Base-by-base conservation (phyloP, 2,888 invertebrate species). In the Strigamia transsilvanica region DNA sequence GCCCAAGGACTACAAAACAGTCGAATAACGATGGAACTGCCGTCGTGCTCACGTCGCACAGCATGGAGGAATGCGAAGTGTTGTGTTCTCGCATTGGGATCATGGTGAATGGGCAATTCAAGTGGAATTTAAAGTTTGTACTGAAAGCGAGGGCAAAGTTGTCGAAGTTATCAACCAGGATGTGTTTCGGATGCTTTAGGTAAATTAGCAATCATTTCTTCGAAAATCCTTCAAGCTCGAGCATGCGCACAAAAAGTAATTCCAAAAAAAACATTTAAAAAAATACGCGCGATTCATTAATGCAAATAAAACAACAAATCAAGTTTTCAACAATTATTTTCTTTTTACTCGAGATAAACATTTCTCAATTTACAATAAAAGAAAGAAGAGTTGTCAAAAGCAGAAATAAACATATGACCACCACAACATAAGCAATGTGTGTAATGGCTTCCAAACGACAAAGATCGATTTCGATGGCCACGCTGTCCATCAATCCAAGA, bases 11-110 rank as follows among this genome's bases (percentile, higher is more conserved):
- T n/a, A n/a, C n/a, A n/a, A 88, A 90, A 42, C 87, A 89, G 13
- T 90, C 90, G 23, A 89, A 89, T 85, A 87, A 86, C 21, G 87
- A 85, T 2, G 90, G 90, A 10, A 90, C 91, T 84, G 90, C 92
- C 2, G 88, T 93, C 84, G 89, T 93, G 84, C 89, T 93, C 83
- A 92, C 93, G 15, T 93, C 93, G 13, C n/a, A 1, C 10, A n/a
- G 9, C 6, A 82, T 82, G 82, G 82, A 82, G 56, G 82, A 82
- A 61, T 82, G 82, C 21, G 82, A 82, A 80, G 82, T 77, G 10
- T 61, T 82, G n/a, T 82, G 82, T 15, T 82, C 79, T 21, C 42
- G 82, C n/a, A 13, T 82, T 18, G 78, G 51, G 7, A 82, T 82
- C 27, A 82, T 82, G 80, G 82, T 82, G 9, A 80, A 80, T 15